Base-by-base conservation (phyloP, 2,888 invertebrate genomes). In the Hydriomena furcata region DNA sequence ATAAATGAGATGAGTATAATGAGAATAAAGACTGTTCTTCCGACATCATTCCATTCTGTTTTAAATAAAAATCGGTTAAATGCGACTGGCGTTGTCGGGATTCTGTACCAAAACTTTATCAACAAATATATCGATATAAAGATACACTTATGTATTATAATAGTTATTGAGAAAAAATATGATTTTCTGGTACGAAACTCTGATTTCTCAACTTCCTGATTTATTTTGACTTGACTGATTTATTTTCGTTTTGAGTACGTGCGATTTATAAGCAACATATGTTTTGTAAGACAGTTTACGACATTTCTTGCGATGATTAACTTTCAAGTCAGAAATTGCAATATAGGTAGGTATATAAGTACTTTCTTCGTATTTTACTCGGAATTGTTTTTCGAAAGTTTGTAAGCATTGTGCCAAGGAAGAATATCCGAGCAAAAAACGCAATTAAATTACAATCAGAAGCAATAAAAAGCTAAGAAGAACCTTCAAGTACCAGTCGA, bases 1-100 rank as follows among this genome's bases (percentile, higher is more conserved):
- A 74, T 52, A 61, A 76, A 73, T 64, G 63, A 64, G 65, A 66
- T 67, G 68, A 54, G 57, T 65, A 63, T 69, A 80, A 76, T 68
- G 73, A 69, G 83, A 79, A 69, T 80, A 71, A 66, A 76, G 74
- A 75, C 66, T 75, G 71, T 58, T 69, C 63, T 76, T 79, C 76
- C 77, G 73, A 73, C 68, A 76, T 32, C 13, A 12, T 36, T 32
- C 13, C 1, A 13, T 46, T 21, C 35, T 32, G 8, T 30, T 24
- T 24, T 5, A 0, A 10, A 13, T 8, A 36, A 5, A 20, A n/a
- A n/a, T n/a, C n/a, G n/a, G 13, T 6, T 13, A 31, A 25, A 25
- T 37, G 25, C 13, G 31, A 31, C n/a, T n/a, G n/a, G n/a, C n/a
- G n/a, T n/a, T n/a, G n/a, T n/a, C n/a, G n/a, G n/a, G n/a, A n/a